phyloP scores from a whole-genome alignment of 2,113 vertebrate species.

The Pipra filicauda region DNA sequence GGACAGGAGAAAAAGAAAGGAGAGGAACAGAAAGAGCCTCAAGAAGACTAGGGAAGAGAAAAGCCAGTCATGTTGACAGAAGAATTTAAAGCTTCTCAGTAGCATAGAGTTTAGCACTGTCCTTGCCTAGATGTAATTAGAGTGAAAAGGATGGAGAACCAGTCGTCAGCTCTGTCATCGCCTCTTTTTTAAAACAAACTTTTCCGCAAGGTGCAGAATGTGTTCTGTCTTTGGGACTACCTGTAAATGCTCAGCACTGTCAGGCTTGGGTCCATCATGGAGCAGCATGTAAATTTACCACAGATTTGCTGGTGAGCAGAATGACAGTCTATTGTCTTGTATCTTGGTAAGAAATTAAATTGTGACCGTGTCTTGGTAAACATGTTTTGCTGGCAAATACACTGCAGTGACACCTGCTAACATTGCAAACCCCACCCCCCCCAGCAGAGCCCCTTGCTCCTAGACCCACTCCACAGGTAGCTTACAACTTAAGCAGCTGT shows the following conservation, averaged over 20 bases:
- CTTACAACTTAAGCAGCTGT: background rate
- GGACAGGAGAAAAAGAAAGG: accelerated
- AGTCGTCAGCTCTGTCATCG: background rate
- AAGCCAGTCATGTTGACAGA: background rate
- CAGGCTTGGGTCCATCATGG: background rate
- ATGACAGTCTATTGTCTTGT: background rate
- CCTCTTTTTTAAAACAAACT: background rate
- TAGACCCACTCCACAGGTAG: background rate
- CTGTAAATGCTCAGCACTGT: background rate
- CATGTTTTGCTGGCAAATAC: background rate
- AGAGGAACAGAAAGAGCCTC: background rate
- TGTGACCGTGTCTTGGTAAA: background rate
- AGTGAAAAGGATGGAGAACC: background rate
- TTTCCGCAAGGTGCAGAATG: background rate
- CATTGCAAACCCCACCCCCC: background rate
- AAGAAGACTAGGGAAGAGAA: background rate
- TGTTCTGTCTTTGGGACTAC: background rate
- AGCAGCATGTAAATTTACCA: background rate
- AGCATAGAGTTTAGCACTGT: background rate
- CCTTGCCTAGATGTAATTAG: background rate
- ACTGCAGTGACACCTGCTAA: background rate
- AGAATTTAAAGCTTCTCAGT: background rate
- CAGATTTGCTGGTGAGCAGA: background rate
- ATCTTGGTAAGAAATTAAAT: background rate
- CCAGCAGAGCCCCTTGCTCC: background rate